Conservation (phyloP, 92 coral and sea anemone genomes). For the Pocillopora grandis region DNA sequence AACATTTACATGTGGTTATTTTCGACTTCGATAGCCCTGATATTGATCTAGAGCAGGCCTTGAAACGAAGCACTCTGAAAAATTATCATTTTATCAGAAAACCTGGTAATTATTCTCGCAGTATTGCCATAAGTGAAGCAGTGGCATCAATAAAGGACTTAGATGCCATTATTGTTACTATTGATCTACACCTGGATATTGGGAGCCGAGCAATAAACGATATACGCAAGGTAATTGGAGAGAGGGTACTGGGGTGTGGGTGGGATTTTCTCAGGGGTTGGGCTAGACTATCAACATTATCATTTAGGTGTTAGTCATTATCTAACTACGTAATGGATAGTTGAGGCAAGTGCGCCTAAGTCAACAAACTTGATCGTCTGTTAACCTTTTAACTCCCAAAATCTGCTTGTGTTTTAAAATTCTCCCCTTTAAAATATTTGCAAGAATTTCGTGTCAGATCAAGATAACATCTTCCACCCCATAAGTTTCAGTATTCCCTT, state of each 20-base stretch:
- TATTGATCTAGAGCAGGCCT: conserved; percentile 45
- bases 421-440: too few relatives aligned
- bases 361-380: not conserved
- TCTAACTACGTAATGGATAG: too few relatives aligned
- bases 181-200: conserved; percentile 76
- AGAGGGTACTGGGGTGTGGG: too few relatives aligned
- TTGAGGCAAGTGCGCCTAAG: too few relatives aligned
- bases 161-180: conserved; percentile 60
- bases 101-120: conserved; percentile 69
- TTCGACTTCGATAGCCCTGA: conserved; percentile 68
- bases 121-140: conserved; percentile 60
- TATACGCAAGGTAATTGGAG: conserved; percentile 65
- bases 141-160: conserved; percentile 54
- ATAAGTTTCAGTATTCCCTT: too few relatives aligned
- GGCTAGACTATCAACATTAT: too few relatives aligned
- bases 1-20: conserved; percentile 49
- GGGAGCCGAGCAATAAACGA: conserved; percentile 58
- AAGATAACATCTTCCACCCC: too few relatives aligned
- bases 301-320: not conserved
- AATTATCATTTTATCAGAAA: conserved; percentile 54
- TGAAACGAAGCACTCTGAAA: conserved; percentile 50
- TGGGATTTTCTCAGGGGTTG: too few relatives aligned
- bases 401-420: too few relatives aligned
- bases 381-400: not conserved
- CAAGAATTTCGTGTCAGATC: too few relatives aligned